Percentiles rank a stretch among this genome's conserved stretches.
These are phyloP conservation scores for Ardeotis arabs DNA, from an alignment of 2,113 vertebrate species.

Conservation along the genomic window DNA sequence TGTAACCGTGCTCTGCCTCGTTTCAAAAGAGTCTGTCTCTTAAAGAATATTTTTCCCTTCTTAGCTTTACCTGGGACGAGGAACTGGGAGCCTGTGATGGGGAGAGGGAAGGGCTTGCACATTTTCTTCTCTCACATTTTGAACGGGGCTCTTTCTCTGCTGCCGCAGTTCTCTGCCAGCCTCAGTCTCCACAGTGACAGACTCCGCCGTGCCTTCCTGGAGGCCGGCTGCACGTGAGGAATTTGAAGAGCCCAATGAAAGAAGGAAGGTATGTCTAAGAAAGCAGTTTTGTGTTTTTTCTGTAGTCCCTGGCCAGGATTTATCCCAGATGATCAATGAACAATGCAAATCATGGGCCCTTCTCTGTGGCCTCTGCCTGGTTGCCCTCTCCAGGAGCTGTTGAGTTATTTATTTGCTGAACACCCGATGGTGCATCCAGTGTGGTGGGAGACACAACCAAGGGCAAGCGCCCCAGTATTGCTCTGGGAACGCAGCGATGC, in stretches of 20 bases:
- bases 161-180: background rate
- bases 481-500: background rate
- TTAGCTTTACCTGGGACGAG: background rate
- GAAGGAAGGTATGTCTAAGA: background rate
- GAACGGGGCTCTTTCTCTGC: background rate
- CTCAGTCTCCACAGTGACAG: background rate
- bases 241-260: background rate
- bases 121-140: background rate
- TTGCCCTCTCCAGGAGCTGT: background rate
- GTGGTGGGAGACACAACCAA: background rate
- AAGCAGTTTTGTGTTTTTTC: background rate
- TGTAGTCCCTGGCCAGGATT: background rate
- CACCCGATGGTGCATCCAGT: background rate
- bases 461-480: background rate
- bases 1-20: background rate
- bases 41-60: background rate
- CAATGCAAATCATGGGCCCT: background rate
- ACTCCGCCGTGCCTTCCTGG: background rate
- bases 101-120: background rate
- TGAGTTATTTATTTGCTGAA: background rate
- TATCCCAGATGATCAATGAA: background rate
- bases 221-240: rapidly evolving
- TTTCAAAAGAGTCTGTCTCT: background rate
- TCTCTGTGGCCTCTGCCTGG: background rate
- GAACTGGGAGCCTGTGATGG: background rate